phyloP scores from a whole-genome alignment of 1,140 invertebrate species.

The Caerostris extrusa region DNA sequence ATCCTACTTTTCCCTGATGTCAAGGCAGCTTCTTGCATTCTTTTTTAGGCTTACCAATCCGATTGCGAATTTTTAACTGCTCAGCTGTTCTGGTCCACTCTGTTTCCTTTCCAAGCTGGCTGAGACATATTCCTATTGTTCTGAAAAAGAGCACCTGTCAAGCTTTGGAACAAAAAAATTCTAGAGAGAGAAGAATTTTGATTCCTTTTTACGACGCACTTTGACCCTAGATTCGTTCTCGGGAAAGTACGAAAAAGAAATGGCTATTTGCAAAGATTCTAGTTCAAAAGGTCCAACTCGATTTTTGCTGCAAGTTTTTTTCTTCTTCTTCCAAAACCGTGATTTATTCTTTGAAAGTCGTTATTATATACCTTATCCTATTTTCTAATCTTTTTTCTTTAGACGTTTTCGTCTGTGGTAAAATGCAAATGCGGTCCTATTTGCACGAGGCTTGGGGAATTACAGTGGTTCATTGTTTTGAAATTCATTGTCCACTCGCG shows the following conservation, averaged over 20 bases:
- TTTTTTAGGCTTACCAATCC: slow-evolving; percentile 15
- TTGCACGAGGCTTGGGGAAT: neutral
- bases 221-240: slow-evolving; percentile 46
- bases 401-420: slow-evolving; percentile 23
- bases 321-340: neutral
- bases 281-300: slow-evolving; percentile 58
- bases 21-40: neutral
- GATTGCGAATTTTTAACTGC: slow-evolving; percentile 52
- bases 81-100: slow-evolving; percentile 10
- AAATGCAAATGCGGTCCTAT: slow-evolving; percentile 46
- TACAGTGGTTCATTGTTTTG: slow-evolving; percentile 50
- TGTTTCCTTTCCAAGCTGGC: neutral
- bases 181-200: slow-evolving; percentile 43
- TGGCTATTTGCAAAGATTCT: slow-evolving; percentile 66
- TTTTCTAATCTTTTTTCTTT: slow-evolving; percentile 24
- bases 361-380: slow-evolving; percentile 58
- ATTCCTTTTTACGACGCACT: slow-evolving; percentile 69
- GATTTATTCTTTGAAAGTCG: slow-evolving; percentile 45
- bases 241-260: neutral
- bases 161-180: neutral
- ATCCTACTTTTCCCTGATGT: slow-evolving; percentile 33
- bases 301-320: neutral
- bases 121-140: slow-evolving; percentile 54
- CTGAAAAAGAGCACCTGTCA: slow-evolving; percentile 54
- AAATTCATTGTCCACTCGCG: slow-evolving; percentile 16